phyloP scores from a whole-genome alignment of 2,797 vertebrate genomes.

The Gallinago stenura region DNA sequence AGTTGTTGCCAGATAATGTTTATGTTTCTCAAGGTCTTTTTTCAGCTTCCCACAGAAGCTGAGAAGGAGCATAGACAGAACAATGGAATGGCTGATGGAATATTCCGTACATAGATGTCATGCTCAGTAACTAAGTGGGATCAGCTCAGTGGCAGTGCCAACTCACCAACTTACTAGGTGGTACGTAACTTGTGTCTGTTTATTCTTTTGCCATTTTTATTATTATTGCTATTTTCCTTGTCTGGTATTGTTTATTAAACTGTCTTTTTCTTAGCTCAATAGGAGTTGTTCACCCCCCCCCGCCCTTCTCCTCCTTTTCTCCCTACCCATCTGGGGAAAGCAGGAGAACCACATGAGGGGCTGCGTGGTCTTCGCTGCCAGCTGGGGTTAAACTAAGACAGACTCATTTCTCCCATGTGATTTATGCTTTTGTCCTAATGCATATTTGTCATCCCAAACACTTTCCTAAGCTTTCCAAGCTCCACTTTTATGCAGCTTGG shows the following conservation, averaged over 20 bases:
- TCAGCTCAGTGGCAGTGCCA: neutral
- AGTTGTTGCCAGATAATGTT: neutral
- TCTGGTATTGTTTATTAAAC: neutral
- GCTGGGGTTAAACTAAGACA: neutral
- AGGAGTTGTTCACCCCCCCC: no score
- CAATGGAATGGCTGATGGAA: neutral
- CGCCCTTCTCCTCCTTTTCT: neutral
- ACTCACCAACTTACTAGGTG: neutral
- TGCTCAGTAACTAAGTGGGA: neutral
- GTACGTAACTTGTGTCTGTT: neutral
- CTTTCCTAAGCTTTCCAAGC: neutral
- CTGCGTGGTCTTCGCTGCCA: neutral
- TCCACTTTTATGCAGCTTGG: no score
- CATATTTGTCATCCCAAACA: neutral
- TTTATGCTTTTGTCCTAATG: neutral
- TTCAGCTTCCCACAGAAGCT: neutral
- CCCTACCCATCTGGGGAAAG: neutral
- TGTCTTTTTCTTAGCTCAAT: neutral
- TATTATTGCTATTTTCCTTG: neutral
- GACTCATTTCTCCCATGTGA: neutral
- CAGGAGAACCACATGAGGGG: neutral
- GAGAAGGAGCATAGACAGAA: neutral
- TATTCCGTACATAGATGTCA: neutral
- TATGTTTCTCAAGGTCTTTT: neutral
- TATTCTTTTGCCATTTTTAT: neutral